Evolutionary conservation across 2,113 vertebrate genomes (phyloP), one percentile per base, ranked within the genome.

Genomic region (Malurus alboscapulatus): DNA sequence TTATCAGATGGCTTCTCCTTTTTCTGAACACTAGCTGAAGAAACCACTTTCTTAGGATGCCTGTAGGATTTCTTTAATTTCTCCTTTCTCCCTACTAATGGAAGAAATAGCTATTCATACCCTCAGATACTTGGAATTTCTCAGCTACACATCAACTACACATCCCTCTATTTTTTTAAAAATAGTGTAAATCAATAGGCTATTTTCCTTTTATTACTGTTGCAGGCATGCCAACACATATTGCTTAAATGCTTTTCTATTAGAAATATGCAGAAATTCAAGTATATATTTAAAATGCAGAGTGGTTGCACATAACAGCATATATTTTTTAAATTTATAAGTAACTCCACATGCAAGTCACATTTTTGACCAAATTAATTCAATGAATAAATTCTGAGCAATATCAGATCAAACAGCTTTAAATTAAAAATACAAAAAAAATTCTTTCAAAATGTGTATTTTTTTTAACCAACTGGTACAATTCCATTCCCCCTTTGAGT

Each of bases 1-100:
- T 99, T 99, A 12, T 99, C 99, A 57, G 96, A 55, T n/a, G 81
- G 17, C 86, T 98, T 99, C 82, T 99, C 99, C 96, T 97, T 99
- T 95, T 98, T 99, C 67, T 98, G 98, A 89, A 98, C 90, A 96
- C 98, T 98, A 5, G 99, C 98, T 48, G 99, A 99, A 76, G 99
- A 99, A 87, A 98, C 58, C 24, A 98, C 98, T 90, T 99, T 99
- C 96, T 98, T 99, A 78, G 98, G 96, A 72, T 98, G 98, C 96
- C 98, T 98, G 73, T 95, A 97, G 72, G 95, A 94, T 88, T 98
- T 99, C 95, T 99, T 99, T 90, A 97, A 95, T 86, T 98, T 99
- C 90, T 99, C 98, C 79, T 97, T 98, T 96, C 97, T 98, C 32
- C 97, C 98, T 98, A 86, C 93, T 94, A 93, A 96, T 44, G 20